These are phyloP conservation scores for Drosophila trapezifrons DNA, from an alignment of 1,140 invertebrate species.

Conservation along the genomic window DNA sequence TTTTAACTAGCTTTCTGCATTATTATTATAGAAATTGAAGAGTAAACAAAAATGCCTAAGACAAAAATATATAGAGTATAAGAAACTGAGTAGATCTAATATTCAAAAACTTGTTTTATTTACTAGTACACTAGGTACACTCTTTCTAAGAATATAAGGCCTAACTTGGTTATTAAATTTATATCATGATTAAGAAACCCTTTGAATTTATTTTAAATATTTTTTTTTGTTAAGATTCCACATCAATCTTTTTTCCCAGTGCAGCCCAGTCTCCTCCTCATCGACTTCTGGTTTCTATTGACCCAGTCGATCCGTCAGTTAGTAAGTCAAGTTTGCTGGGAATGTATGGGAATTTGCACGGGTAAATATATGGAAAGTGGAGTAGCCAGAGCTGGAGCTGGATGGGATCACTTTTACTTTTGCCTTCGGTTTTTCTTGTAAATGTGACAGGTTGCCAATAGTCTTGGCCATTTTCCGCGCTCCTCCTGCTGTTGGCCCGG, in stretches of 20 bases:
- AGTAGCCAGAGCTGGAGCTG: constrained; percentile 15
- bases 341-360: constrained; percentile 68
- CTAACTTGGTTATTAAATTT: not conserved
- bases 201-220: too few species aligned
- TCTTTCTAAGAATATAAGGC: not conserved
- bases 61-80: not conserved
- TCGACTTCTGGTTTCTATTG: constrained; percentile 38
- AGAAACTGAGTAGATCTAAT: too few species aligned
- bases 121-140: too few species aligned
- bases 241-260: constrained; percentile 1
- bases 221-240: too few species aligned
- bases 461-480: constrained; percentile 1
- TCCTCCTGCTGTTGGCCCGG: constrained; percentile 38
- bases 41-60: too few species aligned
- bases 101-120: not conserved
- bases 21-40: too few species aligned
- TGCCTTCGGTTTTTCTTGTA: constrained; percentile 69
- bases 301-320: constrained; percentile 73
- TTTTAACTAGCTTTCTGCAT: too few species aligned
- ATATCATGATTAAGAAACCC: not conserved
- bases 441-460: constrained; percentile 73
- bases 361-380: constrained; percentile 61
- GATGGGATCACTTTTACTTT: constrained; percentile 74
- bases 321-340: constrained; percentile 71
- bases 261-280: constrained; percentile 14